Base-by-base conservation (phyloP, 2,113 vertebrate species). In the Psittacula cyanocephala region DNA sequence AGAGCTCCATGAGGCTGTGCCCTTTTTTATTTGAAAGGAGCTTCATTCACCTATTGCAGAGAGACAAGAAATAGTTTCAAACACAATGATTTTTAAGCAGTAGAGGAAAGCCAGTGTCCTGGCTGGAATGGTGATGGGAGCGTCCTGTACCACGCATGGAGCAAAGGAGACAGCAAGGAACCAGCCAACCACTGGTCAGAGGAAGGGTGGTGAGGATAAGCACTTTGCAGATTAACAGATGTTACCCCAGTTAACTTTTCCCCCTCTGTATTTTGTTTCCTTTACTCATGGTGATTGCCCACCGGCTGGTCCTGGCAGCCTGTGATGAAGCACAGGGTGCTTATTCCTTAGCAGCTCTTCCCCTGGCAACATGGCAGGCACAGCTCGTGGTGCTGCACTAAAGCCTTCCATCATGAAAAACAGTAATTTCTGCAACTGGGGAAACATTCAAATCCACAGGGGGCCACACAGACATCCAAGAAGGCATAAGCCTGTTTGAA, bases 311-410 rank as follows among this genome's bases (percentile, higher is more conserved):
- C 41, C 47, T n/a, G 52, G 39, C 46, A 67, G 37, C 41, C 59
- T 7, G 17, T 9, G 15, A 12, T 39, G 46, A 72, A 78, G 39
- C 9, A 43, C 16, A 0, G 0, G 3, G 17, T 55, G 39, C 37
- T 71, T 62, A 22, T 67, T 44, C 69, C 29, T 59, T 63, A 12
- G 28, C 46, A 39, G n/a, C 28, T 14, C 19, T 49, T 50, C 10
- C 5, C 20, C 22, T 13, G 43, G 53, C 33, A 76, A n/a, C n/a
- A 35, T 39, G 68, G 25, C 33, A 50, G 55, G 25, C 33, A 11
- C 37, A 16, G 39, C 28, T 43, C 49, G 50, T 14, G 33, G 37
- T 50, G 57, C 39, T 67, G 47, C 1, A 1, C 17, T 15, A n/a
- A 82, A 70, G 24, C 24, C 23, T 67, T 81, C 67, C n/a, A 8